Conservation (phyloP, 2,797 vertebrate genomes). For the Garrulus glandarius region DNA sequence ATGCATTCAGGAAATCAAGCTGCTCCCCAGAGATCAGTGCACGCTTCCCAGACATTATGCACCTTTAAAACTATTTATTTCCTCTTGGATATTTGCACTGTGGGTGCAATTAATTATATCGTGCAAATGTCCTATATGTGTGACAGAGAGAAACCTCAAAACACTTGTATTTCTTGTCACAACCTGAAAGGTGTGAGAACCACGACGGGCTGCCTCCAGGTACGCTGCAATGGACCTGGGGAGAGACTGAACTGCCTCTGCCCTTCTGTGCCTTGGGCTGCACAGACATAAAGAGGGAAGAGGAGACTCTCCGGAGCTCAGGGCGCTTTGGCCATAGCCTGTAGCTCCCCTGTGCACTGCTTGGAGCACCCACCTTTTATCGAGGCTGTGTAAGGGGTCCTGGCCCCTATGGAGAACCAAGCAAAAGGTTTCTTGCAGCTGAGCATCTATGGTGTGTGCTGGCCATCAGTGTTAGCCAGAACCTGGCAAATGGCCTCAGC, state of each 20-base stretch:
- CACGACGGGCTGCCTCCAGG: background rate
- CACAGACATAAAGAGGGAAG: rapidly evolving
- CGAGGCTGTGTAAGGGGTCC: rapidly evolving
- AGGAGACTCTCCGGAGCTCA: rapidly evolving
- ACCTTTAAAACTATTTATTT: constrained; percentile 39
- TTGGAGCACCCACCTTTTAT: rapidly evolving
- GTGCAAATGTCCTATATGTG: background rate
- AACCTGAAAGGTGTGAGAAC: background rate
- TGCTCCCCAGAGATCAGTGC: background rate
- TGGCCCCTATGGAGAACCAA: background rate
- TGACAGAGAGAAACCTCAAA: background rate
- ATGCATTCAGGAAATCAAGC: constrained; percentile 30
- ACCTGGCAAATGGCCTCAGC: background rate
- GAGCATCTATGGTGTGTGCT: rapidly evolving
- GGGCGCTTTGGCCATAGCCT: rapidly evolving
- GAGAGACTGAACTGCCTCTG: background rate
- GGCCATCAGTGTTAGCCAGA: rapidly evolving
- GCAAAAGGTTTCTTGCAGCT: background rate
- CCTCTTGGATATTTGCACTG: background rate
- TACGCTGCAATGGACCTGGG: rapidly evolving
- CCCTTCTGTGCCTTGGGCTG: rapidly evolving
- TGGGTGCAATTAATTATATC: background rate
- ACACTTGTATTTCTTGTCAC: background rate
- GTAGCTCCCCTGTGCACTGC: rapidly evolving
- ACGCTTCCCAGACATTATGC: background rate